These are phyloP conservation scores for Anoplopoma fimbria DNA, from an alignment of 2,113 vertebrate genomes.

Conservation along the genomic window DNA sequence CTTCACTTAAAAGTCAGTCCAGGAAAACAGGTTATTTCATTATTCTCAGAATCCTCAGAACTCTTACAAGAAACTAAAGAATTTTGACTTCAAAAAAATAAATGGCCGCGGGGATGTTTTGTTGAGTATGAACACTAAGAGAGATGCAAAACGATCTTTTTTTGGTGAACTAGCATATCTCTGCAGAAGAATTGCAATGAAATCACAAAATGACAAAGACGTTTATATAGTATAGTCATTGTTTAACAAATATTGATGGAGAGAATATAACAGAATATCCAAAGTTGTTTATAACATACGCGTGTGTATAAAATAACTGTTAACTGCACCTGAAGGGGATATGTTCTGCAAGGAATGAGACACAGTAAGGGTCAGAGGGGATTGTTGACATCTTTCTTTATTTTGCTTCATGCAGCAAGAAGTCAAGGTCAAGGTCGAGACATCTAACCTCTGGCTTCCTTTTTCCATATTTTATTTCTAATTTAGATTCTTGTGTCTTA, in stretches of 20 bases:
- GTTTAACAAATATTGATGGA: neutral
- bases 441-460: neutral
- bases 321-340: neutral
- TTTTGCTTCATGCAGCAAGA: constrained; percentile 16
- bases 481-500: neutral
- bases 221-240: neutral
- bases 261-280: neutral
- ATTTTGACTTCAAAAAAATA: neutral
- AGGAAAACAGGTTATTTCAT: neutral
- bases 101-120: neutral
- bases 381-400: neutral
- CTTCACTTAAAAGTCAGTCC: too few relatives aligned
- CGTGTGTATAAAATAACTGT: neutral
- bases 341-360: too few relatives aligned
- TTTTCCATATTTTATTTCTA: neutral
- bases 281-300: too few relatives aligned
- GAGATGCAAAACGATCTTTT: neutral
- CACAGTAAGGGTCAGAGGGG: neutral
- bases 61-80: too few relatives aligned
- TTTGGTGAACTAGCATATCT: neutral
- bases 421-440: neutral
- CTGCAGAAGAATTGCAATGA: neutral
- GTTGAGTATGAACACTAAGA: neutral
- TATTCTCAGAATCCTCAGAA: neutral
- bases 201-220: neutral